Evolutionary conservation across 2,888 invertebrate genomes (phyloP).

Genomic region (Lasioglossum lativentre): DNA sequence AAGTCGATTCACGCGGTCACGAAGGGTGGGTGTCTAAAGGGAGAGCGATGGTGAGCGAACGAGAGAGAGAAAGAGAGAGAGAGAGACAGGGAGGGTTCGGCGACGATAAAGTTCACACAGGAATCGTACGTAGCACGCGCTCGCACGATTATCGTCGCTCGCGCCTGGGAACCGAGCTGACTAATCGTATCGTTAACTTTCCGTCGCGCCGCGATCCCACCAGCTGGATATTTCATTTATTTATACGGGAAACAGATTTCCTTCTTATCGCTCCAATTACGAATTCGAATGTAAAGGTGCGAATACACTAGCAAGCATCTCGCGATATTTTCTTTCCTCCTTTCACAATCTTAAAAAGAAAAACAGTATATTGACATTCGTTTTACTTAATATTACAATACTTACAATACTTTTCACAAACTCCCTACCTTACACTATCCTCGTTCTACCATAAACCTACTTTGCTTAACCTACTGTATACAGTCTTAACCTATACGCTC

Average conservation of each 20-base stretch:
- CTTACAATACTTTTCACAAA: too few species aligned
- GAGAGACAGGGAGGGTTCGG: conserved; percentile 72
- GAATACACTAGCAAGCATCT: background rate
- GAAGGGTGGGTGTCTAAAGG: conserved; percentile 48
- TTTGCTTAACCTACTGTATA: too few species aligned
- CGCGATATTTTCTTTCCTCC: too few species aligned
- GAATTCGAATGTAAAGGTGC: background rate
- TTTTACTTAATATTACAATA: too few species aligned
- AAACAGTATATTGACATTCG: too few species aligned
- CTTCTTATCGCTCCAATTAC: background rate
- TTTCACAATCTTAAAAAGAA: too few species aligned
- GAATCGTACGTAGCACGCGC: conserved; percentile 81
- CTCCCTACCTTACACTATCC: too few species aligned
- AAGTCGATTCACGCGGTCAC: conserved; percentile 34
- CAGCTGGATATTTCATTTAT: conserved; percentile 17
- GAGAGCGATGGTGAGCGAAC: background rate
- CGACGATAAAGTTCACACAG: conserved; percentile 82
- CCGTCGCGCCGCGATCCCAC: conserved; percentile 64
- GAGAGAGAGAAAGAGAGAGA: background rate
- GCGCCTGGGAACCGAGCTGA: conserved; percentile 81
- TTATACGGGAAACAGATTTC: background rate
- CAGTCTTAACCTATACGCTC: too few species aligned
- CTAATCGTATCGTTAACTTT: conserved; percentile 82
- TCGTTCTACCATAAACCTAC: too few species aligned
- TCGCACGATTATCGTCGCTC: conserved; percentile 80